phyloP scores from a whole-genome alignment of 1,140 invertebrate genomes.

The Glossosoma conforme region DNA sequence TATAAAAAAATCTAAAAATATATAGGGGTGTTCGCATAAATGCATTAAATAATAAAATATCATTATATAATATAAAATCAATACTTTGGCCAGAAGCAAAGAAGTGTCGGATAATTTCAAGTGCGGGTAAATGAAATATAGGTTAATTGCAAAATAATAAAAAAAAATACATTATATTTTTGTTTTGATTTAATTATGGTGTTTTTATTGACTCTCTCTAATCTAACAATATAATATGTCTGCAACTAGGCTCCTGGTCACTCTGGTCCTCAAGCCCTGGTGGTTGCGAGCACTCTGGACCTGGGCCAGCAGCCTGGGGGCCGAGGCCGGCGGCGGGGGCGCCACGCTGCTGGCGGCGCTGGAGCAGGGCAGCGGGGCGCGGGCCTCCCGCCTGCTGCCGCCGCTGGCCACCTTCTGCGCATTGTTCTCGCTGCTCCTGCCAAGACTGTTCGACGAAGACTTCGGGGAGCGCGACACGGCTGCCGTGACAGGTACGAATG shows the following conservation, averaged over 20 bases:
- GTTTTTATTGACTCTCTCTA: no score
- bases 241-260: slow-evolving; percentile 73
- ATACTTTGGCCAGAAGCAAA: no score
- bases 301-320: slow-evolving; percentile 49
- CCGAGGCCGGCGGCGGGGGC: slow-evolving; percentile 36
- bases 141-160: no score
- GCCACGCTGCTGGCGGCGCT: slow-evolving; percentile 67
- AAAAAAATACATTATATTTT: no score
- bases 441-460: slow-evolving; percentile 84
- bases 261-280: slow-evolving; percentile 75
- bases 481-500: slow-evolving; percentile 34
- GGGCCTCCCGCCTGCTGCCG: slow-evolving; percentile 65
- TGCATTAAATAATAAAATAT: no score
- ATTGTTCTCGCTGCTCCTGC: slow-evolving; percentile 74
- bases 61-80: no score
- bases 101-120: no score
- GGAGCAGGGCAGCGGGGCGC: slow-evolving; percentile 56
- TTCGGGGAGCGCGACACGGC: slow-evolving; percentile 57
- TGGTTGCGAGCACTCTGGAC: slow-evolving; percentile 81
- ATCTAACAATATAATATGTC: no score
- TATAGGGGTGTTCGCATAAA: no score
- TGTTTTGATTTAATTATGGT: no score
- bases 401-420: slow-evolving; percentile 80
- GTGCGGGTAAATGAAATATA: no score
- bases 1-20: no score